Evolutionary conservation across 2,888 invertebrate genomes (phyloP), one percentile per base, ranked within the genome.

Genomic region (Megalurothrips usitatus): DNA sequence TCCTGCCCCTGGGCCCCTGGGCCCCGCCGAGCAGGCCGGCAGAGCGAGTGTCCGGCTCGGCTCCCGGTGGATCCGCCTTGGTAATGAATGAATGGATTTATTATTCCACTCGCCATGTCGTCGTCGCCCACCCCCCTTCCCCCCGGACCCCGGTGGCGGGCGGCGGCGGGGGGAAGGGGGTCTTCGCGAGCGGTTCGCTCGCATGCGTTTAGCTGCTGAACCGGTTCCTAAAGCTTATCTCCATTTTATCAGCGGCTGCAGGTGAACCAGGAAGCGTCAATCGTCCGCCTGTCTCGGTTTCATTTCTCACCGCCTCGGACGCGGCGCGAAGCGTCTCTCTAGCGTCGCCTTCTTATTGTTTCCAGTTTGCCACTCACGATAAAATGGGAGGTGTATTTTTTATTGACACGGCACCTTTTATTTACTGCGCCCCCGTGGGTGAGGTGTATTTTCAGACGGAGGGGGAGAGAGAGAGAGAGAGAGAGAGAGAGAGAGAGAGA

Each of bases 11-110:
- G 49, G 52, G 58, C 58, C 58, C 14, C 79, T 79, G 52, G 81
- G 83, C 83, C 82, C 83, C 82, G 81, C 82, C 81, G 75, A 6
- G 34, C 34, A 43, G 34, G 34, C 34, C 2, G 34, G 6, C 34
- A 43, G 6, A 43, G 34, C 34, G n/a, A 43, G 34, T 26, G 19
- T 26, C 28, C 10, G 28, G n/a, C 68, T 81, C 79, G 19, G 23
- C 19, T 43, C 34, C 34, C 34, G 34, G 34, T 43, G 34, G 34
- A 43, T 43, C 34, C 34, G 34, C 34, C 34, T 43, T 43, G 34
- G 34, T 43, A 43, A 43, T 43, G 34, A 43, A 43, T 43, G 34
- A 43, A 43, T 43, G 34, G 34, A 43, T 43, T 43, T 43, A 43
- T 43, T 43, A 43, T 43, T 43, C 34, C 34, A 43, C 34, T 43